These are phyloP conservation scores for Ormyrus rosae DNA, from an alignment of 2,888 invertebrate species.

Conservation along the genomic window DNA sequence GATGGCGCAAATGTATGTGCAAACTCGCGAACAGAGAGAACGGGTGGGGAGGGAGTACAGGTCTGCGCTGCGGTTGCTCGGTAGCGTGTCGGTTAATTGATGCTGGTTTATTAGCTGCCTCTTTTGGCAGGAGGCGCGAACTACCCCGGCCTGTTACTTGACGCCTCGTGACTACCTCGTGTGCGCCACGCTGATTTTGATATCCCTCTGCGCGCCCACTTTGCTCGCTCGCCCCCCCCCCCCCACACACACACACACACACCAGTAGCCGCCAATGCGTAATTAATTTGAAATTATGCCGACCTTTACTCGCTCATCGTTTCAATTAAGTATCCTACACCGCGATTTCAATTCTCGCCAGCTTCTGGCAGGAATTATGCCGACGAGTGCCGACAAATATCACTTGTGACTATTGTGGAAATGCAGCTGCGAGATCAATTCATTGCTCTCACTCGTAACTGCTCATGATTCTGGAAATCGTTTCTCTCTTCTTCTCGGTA, in stretches of 20 bases:
- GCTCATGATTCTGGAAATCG: too few species aligned
- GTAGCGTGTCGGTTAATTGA: slow-evolving; percentile 72
- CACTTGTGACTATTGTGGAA: too few species aligned
- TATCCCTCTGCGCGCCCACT: too few species aligned
- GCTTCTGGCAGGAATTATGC: too few species aligned
- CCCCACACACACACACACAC: slow-evolving; percentile 47
- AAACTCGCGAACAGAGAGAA: slow-evolving; percentile 30
- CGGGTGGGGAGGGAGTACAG: background rate
- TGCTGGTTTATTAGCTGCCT: slow-evolving; percentile 72
- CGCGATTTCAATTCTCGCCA: background rate
- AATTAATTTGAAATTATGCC: slow-evolving; percentile 61
- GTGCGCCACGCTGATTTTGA: too few species aligned
- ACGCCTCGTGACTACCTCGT: slow-evolving; percentile 54
- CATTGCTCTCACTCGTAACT: too few species aligned
- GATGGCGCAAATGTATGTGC: background rate
- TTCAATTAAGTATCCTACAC: slow-evolving; percentile 2
- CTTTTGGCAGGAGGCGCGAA: slow-evolving; percentile 68
- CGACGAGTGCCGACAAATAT: too few species aligned
- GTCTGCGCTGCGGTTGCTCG: slow-evolving; percentile 47
- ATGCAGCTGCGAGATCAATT: too few species aligned
- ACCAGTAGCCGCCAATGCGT: slow-evolving; percentile 53
- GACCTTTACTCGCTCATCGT: slow-evolving; percentile 33
- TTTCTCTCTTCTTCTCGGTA: too few species aligned
- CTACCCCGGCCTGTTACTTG: slow-evolving; percentile 66
- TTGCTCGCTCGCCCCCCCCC: slow-evolving; percentile 16